Evolutionary conservation across 2,797 vertebrate species (phyloP).

Genomic region (Pipistrellus pipistrellus): DNA sequence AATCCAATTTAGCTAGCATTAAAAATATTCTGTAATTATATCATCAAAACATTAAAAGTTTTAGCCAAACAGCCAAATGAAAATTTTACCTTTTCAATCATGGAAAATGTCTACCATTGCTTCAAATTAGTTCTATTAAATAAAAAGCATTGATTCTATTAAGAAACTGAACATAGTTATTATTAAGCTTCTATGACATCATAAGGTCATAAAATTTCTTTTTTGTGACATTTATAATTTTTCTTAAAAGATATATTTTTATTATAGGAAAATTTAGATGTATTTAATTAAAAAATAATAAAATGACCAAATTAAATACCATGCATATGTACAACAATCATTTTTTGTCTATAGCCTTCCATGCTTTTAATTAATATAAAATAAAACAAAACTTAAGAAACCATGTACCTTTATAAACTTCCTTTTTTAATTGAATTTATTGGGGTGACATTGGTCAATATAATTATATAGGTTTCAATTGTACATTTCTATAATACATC

Average conservation of each 20-base stretch:
- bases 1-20: constrained; percentile 15
- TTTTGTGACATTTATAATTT: constrained; percentile 12
- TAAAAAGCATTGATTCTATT: constrained; percentile 1
- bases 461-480: no score
- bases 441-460: no score
- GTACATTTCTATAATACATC: no score
- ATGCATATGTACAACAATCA: neutral
- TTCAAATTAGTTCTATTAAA: constrained; percentile 14
- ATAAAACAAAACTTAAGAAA: no score
- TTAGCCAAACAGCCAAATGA: neutral
- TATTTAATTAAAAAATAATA: neutral
- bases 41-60: constrained; percentile 39
- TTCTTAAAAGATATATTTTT: neutral
- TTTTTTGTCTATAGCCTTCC: neutral
- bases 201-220: neutral
- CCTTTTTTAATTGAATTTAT: no score
- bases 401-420: no score
- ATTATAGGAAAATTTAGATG: neutral
- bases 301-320: neutral
- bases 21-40: constrained; percentile 53
- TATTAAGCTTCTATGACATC: neutral
- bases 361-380: no score
- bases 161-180: neutral
- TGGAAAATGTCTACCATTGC: neutral
- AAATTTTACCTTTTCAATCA: neutral